Percentiles rank a stretch among this genome's conserved stretches.
These are phyloP conservation scores for Acipenser oxyrinchus DNA, from an alignment of 2,797 vertebrate genomes.

Conservation along the genomic window DNA sequence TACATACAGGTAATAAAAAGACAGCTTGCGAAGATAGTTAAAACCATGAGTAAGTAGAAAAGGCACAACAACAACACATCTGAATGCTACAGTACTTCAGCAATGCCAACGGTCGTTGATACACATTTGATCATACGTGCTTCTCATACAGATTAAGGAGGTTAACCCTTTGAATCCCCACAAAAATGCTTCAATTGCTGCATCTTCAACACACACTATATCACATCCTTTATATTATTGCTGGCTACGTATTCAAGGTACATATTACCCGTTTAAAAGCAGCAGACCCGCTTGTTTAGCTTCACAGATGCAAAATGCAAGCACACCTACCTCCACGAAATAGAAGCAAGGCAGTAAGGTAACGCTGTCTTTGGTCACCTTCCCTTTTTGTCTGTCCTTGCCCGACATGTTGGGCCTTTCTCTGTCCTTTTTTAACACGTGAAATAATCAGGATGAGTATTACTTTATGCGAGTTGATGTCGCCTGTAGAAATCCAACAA, in stretches of 20 bases:
- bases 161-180: no score
- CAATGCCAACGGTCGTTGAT: conserved; percentile 10
- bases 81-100: not conserved
- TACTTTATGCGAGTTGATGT: conserved; percentile 47
- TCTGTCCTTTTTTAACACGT: conserved; percentile 25
- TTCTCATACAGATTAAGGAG: not conserved
- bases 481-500: conserved; percentile 32
- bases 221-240: not conserved
- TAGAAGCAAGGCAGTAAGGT: conserved; percentile 93
- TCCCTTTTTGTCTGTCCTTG: conserved; percentile 72
- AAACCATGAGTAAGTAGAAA: no score
- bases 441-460: conserved; percentile 37
- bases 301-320: not conserved
- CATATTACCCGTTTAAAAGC: not conserved
- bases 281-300: not conserved
- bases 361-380: conserved; percentile 85
- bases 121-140: conserved; percentile 17
- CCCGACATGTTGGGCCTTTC: conserved; percentile 69
- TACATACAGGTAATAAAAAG: no score
- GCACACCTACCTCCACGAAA: conserved; percentile 85
- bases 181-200: not conserved
- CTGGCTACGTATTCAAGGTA: not conserved
- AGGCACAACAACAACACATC: not conserved
- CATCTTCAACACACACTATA: not conserved
- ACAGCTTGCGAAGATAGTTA: no score